Evolutionary conservation across 2,888 invertebrate species (phyloP).

Genomic region (Salticus scenicus): DNA sequence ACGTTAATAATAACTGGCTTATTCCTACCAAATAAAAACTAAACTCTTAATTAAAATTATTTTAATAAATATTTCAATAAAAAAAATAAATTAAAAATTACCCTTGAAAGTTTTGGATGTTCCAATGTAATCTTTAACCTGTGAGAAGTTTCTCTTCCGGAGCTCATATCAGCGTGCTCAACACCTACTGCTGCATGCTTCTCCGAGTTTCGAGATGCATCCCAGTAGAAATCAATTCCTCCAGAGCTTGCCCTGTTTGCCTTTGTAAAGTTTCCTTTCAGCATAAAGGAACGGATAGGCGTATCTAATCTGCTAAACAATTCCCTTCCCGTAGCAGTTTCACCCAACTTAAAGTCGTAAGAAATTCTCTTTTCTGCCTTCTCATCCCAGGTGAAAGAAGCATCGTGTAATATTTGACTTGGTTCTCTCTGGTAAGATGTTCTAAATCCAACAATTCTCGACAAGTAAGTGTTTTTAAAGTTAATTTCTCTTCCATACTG

Average conservation of each 20-base stretch:
- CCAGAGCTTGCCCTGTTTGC: conserved; percentile 28
- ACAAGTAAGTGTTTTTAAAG: conserved; percentile 34
- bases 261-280: conserved; percentile 56
- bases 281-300: conserved; percentile 61
- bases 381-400: conserved; percentile 65
- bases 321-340: conserved; percentile 47
- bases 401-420: conserved; percentile 45
- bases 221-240: conserved; percentile 66
- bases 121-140: conserved; percentile 47
- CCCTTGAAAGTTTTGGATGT: conserved; percentile 59
- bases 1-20: too few species aligned
- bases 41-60: too few species aligned
- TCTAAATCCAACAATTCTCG: conserved; percentile 47
- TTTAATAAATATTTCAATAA: too few species aligned
- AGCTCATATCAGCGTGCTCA: conserved; percentile 53
- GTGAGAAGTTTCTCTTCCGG: conserved; percentile 32
- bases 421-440: conserved; percentile 37
- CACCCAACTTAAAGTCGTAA: conserved; percentile 54
- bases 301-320: conserved; percentile 56
- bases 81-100: conserved; percentile 10
- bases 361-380: conserved; percentile 37
- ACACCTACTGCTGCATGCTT: conserved; percentile 56
- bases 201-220: conserved; percentile 56
- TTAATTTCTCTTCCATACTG: conserved; percentile 43
- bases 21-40: too few species aligned